Evolutionary conservation across 2,888 invertebrate species (phyloP).

Genomic region (Lordiphosa fenestrarum): DNA sequence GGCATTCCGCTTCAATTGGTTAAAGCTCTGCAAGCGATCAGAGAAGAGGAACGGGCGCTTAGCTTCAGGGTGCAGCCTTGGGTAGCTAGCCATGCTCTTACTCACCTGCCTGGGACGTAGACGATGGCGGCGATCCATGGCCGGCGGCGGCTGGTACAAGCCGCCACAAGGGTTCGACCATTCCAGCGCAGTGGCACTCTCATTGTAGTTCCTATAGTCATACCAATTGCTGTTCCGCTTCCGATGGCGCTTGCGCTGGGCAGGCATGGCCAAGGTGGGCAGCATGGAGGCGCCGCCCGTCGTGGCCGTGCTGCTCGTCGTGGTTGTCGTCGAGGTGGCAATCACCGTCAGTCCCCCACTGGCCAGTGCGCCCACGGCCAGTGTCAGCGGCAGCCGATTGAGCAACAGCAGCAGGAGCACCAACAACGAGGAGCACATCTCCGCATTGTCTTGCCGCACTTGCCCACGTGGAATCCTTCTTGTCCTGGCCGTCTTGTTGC

Average conservation of each 20-base stretch:
- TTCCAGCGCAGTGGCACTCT: conserved; percentile 69
- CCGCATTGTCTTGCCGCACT: conserved; percentile 56
- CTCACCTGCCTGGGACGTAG: conserved; percentile 67
- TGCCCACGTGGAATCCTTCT: conserved; percentile 10
- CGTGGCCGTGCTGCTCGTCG: conserved; percentile 25
- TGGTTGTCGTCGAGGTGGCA: conserved; percentile 39
- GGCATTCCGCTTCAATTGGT: conserved; percentile 65
- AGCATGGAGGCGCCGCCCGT: conserved; percentile 3
- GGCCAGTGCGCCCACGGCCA: conserved; percentile 23
- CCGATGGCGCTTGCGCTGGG: conserved; percentile 71
- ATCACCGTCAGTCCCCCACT: conserved; percentile 57
- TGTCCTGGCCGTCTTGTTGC: conserved; percentile 60
- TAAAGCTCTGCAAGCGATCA: conserved; percentile 58
- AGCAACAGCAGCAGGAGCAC: conserved; percentile 51
- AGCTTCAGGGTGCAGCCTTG: not conserved
- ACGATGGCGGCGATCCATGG: conserved; percentile 31
- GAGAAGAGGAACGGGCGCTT: not conserved
- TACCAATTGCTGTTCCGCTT: conserved; percentile 76
- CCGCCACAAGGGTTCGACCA: conserved; percentile 77
- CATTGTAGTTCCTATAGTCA: conserved; percentile 67
- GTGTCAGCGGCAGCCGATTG: conserved; percentile 31
- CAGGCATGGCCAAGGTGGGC: not conserved
- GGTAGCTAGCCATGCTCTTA: not conserved
- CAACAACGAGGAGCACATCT: conserved; percentile 54
- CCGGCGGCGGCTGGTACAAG: conserved; percentile 61